Evolutionary conservation across 2,113 vertebrate species (phyloP).

Genomic region (Alethe diademata): DNA sequence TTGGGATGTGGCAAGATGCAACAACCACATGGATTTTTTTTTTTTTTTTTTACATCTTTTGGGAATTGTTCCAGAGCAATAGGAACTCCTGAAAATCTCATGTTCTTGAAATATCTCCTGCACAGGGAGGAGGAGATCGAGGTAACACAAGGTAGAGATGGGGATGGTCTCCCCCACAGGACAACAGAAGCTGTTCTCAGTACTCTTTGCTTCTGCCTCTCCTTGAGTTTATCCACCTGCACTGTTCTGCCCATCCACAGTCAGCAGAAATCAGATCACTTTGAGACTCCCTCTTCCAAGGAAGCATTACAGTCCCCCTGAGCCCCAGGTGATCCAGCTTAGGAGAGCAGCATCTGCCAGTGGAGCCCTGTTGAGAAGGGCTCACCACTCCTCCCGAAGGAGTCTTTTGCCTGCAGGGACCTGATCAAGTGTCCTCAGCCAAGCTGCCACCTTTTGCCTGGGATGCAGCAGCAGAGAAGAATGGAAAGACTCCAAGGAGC

Average conservation of each 20-base stretch:
- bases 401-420: background rate
- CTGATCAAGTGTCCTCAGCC: background rate
- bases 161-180: background rate
- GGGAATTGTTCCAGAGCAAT: background rate
- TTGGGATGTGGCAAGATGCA: background rate
- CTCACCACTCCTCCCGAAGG: background rate
- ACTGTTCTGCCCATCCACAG: background rate
- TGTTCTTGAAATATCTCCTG: background rate
- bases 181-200: background rate
- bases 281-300: background rate
- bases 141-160: background rate
- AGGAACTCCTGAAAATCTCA: background rate
- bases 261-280: background rate
- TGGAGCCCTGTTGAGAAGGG: background rate
- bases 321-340: background rate
- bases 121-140: fast-evolving
- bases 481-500: background rate
- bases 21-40: fast-evolving
- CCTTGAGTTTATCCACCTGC: background rate
- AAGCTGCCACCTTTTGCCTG: background rate
- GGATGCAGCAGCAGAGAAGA: background rate
- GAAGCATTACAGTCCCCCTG: background rate
- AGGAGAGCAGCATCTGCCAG: background rate
- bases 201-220: background rate
- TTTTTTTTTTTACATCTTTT: background rate